These are phyloP conservation scores for Lasioglossum calceatum DNA, from an alignment of 2,888 invertebrate species.

Conservation along the genomic window DNA sequence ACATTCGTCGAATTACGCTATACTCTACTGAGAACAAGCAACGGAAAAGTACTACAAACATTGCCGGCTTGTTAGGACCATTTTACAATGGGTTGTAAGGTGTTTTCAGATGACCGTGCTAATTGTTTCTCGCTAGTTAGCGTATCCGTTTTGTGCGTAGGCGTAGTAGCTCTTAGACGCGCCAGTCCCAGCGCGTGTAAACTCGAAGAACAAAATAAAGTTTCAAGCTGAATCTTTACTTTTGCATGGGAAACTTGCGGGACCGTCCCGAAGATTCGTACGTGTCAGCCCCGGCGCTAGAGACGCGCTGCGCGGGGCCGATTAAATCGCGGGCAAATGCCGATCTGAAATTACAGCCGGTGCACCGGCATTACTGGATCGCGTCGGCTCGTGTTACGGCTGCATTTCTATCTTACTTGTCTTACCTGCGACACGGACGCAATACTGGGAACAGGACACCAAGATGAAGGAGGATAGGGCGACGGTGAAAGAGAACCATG, in stretches of 20 bases:
- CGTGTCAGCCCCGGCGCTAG: conserved; percentile 10
- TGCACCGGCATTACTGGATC: conserved; percentile 77
- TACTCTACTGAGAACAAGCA: background rate
- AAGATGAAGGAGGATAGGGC: conserved; percentile 36
- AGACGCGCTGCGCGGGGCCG: conserved; percentile 58
- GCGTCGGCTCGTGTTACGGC: conserved; percentile 77
- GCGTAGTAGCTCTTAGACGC: background rate
- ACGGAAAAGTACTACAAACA: background rate
- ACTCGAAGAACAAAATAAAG: conserved; percentile 54
- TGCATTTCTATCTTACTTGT: conserved; percentile 78
- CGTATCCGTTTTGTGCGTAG: conserved; percentile 4
- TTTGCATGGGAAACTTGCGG: background rate
- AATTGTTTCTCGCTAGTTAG: conserved; percentile 31
- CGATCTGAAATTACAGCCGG: conserved; percentile 82
- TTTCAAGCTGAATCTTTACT: background rate
- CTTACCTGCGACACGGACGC: conserved; percentile 73
- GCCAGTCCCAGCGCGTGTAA: conserved; percentile 20
- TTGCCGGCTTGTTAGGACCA: background rate
- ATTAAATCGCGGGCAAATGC: conserved; percentile 81
- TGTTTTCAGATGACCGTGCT: conserved; percentile 5
- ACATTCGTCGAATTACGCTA: background rate
- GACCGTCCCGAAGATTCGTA: background rate
- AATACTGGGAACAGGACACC: conserved; percentile 69
- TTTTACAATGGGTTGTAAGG: background rate
- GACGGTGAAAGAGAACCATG: conserved; percentile 15